Evolutionary conservation across 2,888 invertebrate genomes (phyloP), one percentile per base, ranked within the genome.

Genomic region (Piscicola geometra): DNA sequence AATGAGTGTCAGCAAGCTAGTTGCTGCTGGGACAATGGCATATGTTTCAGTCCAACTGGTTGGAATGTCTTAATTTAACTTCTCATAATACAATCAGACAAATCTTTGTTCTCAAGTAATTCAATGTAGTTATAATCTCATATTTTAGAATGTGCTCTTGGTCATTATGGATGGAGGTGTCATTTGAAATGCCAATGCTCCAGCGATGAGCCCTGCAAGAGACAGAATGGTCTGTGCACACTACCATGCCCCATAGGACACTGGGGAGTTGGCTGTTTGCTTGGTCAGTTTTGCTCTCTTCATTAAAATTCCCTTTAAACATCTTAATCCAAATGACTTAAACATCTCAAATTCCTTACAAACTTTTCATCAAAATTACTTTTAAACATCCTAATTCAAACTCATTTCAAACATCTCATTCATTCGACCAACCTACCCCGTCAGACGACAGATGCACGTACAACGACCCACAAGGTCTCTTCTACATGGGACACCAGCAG

Each of bases 161-260:
- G 79, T 25, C 75, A 75, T 64, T 79, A 78, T 75, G 79, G 79
- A 64, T 79, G 79, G 79, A 76, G 77, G 33, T 79, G 79, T 71
- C 72, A 78, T n/a, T 79, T 78, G 67, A 70, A 69, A 25, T 79
- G 79, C 76, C 66, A 72, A n/a, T 79, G 79, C 70, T 60, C 76
- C 36, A 67, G 66, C 9, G 76, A 68, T 9, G 71, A 35, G 33
- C 28, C 52, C 21, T 79, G 79, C 68, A 76, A 79, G 75, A 47
- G 76, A 5, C 41, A 66, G 36, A 79, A 78, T 9, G 79, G 79
- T 9, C 56, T 76, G 41, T 79, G 79, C 60, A 72, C 77, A 1
- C 32, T 60, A 32, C 76, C 71, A 1, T 79, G 79, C 66, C 47
- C 50, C 30, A 35, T 30, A 15, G 75, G 76, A 28, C 32, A 70